Base-by-base conservation (phyloP, 2,888 invertebrate species). In the Empis livida region DNA sequence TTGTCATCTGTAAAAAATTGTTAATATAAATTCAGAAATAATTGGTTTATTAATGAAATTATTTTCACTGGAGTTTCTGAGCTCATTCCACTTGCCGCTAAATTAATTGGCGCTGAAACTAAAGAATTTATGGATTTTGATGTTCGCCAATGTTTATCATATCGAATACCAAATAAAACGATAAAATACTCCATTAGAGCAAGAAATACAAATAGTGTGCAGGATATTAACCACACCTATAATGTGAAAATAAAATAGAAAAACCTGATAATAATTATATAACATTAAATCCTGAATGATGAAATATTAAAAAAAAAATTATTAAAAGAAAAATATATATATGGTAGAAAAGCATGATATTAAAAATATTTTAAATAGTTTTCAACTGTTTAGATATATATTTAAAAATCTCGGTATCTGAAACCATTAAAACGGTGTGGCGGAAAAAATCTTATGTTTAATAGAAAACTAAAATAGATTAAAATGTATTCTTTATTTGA, bases 171-270 rank as follows among this genome's bases (percentile, higher is more conserved):
- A 61, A 78, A 78, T 39, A 79, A 67, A 51, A 79, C 78, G 55
- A 79, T 74, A 59, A 78, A 78, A 63, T 78, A 79, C 62, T 79
- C 79, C 59, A 79, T 68, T 45, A 79, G 64, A 2, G 79, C 78
- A 55, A 78, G 69, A 64, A 79, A 79, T 53, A 78, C 79, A 65
- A 79, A 79, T 57, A 78, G 64, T 41, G 78, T 78, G 68, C 79
- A 79, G 40, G 77, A 78, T 62, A 79, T 77, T 60, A 79, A 68
- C 79, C 79, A 79, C 54, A 79, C 78, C 59, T 59, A n/a, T n/a
- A 50, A 46, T 56, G 53, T 43, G 39, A 32, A 16, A 20, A 31
- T 10, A 35, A 43, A 16, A 46, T 31, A 16, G 32, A 14, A 27
- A 27, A 13, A 39, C 38, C 20, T 41, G 23, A 38, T 46, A 23